These are phyloP conservation scores for Danaus chrysippus DNA, from an alignment of 2,888 invertebrate genomes.

Conservation along the genomic window DNA sequence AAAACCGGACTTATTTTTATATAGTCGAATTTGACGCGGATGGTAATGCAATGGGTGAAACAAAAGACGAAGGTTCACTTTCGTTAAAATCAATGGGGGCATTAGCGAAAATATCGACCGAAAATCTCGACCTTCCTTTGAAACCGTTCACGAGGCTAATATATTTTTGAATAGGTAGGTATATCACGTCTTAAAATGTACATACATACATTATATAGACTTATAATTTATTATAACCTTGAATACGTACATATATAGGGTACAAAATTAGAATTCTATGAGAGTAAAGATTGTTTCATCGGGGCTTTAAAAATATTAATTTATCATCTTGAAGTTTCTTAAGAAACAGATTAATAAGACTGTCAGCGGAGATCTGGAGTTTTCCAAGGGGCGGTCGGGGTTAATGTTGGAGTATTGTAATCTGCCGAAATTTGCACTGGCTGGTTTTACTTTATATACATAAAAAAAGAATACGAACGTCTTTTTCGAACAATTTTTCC, in stretches of 20 bases:
- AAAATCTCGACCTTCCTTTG: no score
- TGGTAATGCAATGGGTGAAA: constrained; percentile 4
- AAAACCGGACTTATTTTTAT: no score
- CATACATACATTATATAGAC: no score
- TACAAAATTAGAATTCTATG: no score
- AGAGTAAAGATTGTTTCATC: no score
- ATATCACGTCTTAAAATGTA: background rate
- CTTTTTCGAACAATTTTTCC: no score
- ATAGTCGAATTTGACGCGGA: background rate
- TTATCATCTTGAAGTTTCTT: background rate
- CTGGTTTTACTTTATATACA: no score
- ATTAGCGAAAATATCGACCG: constrained; percentile 59
- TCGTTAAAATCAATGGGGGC: constrained; percentile 38
- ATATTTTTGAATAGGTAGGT: background rate
- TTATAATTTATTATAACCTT: background rate
- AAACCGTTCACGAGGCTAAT: constrained; percentile 62
- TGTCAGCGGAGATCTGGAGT: constrained; percentile 15
- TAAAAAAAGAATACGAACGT: no score
- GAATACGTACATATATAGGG: no score
- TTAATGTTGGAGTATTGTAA: no score
- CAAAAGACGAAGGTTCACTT: constrained; percentile 28
- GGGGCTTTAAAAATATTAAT: background rate
- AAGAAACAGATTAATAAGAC: background rate
- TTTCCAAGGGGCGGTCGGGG: constrained; percentile 18
- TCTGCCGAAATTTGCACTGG: no score